These are phyloP conservation scores for Ochotona princeps DNA, from an alignment of 2,113 vertebrate species.

Conservation along the genomic window DNA sequence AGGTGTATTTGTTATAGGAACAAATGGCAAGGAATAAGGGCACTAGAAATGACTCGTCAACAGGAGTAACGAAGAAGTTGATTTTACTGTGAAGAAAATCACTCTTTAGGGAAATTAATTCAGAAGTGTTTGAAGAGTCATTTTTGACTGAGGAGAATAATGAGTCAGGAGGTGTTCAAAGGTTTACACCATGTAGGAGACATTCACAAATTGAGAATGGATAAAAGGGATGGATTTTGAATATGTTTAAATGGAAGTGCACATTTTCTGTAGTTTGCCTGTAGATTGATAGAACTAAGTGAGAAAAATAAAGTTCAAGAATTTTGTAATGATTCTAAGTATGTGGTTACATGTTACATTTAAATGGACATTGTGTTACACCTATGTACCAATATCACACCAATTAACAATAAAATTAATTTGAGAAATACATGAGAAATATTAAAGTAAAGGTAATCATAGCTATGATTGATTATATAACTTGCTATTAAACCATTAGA, in stretches of 20 bases:
- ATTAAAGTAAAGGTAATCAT: not conserved
- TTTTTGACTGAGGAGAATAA: not conserved
- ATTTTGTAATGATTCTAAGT: not conserved
- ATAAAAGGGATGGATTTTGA: not conserved
- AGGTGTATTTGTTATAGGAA: not conserved
- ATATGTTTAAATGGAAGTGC: not conserved
- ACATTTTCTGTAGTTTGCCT: not conserved
- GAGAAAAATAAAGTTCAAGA: accelerated
- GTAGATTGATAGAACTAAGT: not conserved
- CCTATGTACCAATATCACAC: too few relatives aligned
- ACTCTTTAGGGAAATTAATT: not conserved
- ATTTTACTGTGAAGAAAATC: not conserved
- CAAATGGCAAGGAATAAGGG: not conserved
- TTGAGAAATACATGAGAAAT: not conserved
- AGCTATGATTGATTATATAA: not conserved
- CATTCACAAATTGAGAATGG: not conserved
- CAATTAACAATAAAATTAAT: too few relatives aligned
- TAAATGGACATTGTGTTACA: not conserved
- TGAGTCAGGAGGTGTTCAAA: not conserved
- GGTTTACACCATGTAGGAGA: not conserved
- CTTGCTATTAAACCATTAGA: not conserved
- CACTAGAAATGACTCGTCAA: not conserved
- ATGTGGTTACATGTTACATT: not conserved
- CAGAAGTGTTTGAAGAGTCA: slow-evolving; percentile 6
- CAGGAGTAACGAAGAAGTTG: not conserved